Evolutionary conservation across 2,113 vertebrate genomes (phyloP).

Genomic region (Nothoprocta perdicaria): DNA sequence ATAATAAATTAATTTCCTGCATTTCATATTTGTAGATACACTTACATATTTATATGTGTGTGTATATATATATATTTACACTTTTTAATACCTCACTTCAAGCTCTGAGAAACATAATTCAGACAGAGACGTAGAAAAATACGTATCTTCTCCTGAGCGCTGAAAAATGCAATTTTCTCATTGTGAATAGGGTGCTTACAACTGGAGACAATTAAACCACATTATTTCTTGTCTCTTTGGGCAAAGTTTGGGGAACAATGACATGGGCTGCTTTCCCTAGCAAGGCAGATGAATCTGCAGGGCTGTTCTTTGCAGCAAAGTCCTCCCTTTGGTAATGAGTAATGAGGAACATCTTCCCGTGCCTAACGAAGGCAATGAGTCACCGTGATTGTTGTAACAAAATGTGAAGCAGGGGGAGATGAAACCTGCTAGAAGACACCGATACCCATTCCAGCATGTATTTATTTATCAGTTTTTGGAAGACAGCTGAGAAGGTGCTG

Average conservation of each 20-base stretch:
- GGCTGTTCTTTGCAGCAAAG: constrained; percentile 33
- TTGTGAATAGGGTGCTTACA: constrained; percentile 44
- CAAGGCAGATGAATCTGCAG: constrained; percentile 34
- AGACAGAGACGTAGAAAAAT: background rate
- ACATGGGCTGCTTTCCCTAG: background rate
- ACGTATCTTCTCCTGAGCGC: background rate
- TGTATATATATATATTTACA: background rate
- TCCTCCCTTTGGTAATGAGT: constrained; percentile 57
- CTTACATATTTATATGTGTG: background rate
- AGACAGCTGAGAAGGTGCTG: rapidly evolving
- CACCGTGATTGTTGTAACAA: constrained; percentile 25
- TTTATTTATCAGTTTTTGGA: constrained; percentile 22
- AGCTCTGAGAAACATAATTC: constrained; percentile 26
- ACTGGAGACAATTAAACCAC: constrained; percentile 41
- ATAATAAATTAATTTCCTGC: background rate
- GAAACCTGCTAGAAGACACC: constrained; percentile 31
- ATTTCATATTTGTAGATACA: background rate
- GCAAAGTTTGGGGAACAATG: constrained; percentile 43
- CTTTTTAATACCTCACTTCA: background rate
- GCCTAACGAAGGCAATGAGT: constrained; percentile 63
- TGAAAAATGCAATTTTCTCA: background rate
- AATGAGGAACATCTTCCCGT: constrained; percentile 63
- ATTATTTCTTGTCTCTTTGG: constrained; percentile 45
- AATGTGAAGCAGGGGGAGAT: background rate
- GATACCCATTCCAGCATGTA: background rate